Conservation (phyloP, 2,113 vertebrate genomes). For the Cricetomys ansorgei region DNA sequence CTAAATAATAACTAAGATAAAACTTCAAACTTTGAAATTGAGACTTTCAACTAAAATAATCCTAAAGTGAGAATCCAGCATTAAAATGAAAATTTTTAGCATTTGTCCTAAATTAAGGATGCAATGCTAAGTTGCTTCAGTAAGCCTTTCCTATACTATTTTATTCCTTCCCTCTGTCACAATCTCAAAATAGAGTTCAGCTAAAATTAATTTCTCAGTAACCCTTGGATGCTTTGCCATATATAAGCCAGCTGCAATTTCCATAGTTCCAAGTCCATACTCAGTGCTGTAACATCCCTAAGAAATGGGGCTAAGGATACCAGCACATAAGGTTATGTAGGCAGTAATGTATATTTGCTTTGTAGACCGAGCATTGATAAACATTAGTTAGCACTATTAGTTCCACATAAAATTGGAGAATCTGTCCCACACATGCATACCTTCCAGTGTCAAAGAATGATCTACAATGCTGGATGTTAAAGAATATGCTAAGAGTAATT, state of each 20-base stretch:
- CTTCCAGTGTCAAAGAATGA: not conserved
- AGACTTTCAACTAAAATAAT: slow-evolving; percentile 3
- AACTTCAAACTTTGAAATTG: not conserved
- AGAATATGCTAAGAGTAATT: not conserved
- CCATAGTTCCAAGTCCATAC: not conserved
- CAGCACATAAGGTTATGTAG: not conserved
- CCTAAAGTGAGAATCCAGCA: not conserved
- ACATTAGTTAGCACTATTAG: not conserved
- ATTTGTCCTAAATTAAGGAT: slow-evolving; percentile 10
- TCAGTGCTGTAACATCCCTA: slow-evolving; percentile 2
- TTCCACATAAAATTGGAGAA: not conserved
- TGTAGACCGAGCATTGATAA: not conserved
- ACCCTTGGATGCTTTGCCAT: not conserved
- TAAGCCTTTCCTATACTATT: not conserved
- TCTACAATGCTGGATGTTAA: not conserved
- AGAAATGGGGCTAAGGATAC: not conserved
- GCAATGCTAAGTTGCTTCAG: not conserved
- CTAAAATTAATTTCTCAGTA: slow-evolving; percentile 26
- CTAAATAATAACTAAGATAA: not conserved
- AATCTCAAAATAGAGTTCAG: not conserved
- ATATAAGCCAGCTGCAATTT: not conserved
- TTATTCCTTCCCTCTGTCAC: slow-evolving; percentile 28
- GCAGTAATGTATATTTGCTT: not conserved
- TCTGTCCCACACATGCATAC: not conserved
- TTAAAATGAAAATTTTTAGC: not conserved